These are phyloP conservation scores for Emys orbicularis DNA, from an alignment of 2,797 vertebrate species.

Conservation along the genomic window DNA sequence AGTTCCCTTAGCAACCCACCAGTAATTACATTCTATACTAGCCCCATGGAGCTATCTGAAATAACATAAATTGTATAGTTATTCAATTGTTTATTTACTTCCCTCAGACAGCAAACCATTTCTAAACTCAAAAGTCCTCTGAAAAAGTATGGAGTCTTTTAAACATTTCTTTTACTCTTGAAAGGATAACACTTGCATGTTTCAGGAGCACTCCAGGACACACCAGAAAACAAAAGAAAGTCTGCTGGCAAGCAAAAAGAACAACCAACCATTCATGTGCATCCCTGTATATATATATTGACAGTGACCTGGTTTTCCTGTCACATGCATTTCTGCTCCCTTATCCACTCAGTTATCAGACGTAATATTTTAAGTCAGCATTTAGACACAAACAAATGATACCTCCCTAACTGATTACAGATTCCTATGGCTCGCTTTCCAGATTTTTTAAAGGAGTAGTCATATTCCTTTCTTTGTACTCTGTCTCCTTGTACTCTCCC, in stretches of 20 bases:
- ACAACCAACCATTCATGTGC: background rate
- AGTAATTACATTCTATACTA: background rate
- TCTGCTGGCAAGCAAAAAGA: background rate
- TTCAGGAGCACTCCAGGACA: background rate
- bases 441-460: background rate
- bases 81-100: background rate
- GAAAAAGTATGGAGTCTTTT: background rate
- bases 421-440: background rate
- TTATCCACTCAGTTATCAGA: background rate
- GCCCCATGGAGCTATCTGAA: background rate
- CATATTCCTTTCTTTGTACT: background rate
- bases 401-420: constrained; percentile 20
- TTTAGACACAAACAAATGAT: constrained; percentile 46
- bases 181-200: background rate
- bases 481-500: background rate
- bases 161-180: background rate
- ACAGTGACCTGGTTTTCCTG: background rate
- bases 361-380: constrained; percentile 13
- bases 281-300: background rate
- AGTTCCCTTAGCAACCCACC: background rate
- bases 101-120: background rate
- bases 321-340: background rate
- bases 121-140: background rate
- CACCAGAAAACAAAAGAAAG: background rate
- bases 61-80: background rate